These are phyloP conservation scores for Dryobota labecula DNA, from an alignment of 2,888 invertebrate species.

Conservation along the genomic window DNA sequence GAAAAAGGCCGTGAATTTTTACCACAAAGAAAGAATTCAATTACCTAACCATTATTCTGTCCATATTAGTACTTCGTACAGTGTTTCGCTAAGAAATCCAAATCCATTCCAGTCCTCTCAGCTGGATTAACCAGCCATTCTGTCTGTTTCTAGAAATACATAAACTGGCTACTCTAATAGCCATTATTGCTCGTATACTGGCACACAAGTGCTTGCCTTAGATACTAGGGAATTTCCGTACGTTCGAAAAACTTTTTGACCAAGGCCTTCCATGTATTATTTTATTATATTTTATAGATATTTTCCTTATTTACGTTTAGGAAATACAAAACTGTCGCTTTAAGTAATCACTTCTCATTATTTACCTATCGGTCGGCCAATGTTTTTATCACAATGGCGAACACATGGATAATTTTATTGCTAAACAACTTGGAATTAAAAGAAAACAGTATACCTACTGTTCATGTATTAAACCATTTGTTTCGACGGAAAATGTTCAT, in stretches of 20 bases:
- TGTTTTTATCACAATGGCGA: slow-evolving; percentile 26
- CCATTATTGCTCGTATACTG: not conserved
- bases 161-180: no score
- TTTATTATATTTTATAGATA: no score
- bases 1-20: not conserved
- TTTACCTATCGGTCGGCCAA: slow-evolving; percentile 4
- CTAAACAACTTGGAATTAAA: slow-evolving; percentile 7
- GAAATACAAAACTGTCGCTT: slow-evolving; percentile 13
- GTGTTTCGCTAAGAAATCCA: not conserved
- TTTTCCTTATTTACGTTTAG: slow-evolving; percentile 29
- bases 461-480: not conserved
- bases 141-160: not conserved
- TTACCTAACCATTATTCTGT: not conserved
- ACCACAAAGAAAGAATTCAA: not conserved
- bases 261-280: not conserved
- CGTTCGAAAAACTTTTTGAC: not conserved
- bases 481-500: not conserved
- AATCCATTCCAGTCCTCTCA: not conserved
- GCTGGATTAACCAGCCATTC: not conserved
- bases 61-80: not conserved
- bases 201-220: not conserved
- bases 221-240: not conserved
- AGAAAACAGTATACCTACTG: slow-evolving; percentile 8
- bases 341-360: slow-evolving; percentile 29
- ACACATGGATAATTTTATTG: slow-evolving; percentile 18